A percentile compares a stretch with the other conserved stretches of the same genome.
Conservation (phyloP, 1,140 invertebrate species). For the Rhizoglyphus robini region DNA sequence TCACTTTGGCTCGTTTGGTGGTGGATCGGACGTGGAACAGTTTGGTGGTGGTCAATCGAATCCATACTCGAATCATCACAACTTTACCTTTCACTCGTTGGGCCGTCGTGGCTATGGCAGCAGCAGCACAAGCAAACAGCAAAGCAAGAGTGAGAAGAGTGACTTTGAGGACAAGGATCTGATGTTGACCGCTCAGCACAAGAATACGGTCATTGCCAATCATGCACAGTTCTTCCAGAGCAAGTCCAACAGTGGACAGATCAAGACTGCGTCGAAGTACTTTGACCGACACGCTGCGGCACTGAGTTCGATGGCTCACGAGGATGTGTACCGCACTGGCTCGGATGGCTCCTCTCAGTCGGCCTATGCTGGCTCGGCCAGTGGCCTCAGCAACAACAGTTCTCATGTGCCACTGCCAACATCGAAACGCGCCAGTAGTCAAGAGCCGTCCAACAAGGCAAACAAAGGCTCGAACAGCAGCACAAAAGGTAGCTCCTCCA, state of each 20-base stretch:
- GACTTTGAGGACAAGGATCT: conserved; percentile 10
- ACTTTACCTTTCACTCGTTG: background rate
- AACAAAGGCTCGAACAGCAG: background rate
- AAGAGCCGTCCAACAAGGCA: background rate
- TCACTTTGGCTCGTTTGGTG: background rate
- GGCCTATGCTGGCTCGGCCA: background rate
- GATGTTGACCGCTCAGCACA: background rate
- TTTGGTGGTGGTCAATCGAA: background rate
- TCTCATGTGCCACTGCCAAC: background rate
- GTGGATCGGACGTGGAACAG: background rate
- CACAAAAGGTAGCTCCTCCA: background rate
- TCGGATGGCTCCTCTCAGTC: background rate
- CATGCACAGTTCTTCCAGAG: conserved; percentile 6
- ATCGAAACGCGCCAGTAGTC: background rate
- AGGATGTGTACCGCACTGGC: background rate
- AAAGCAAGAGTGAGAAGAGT: background rate
- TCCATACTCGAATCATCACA: conserved; percentile 3
- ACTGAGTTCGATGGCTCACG: background rate
- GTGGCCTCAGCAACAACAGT: background rate
- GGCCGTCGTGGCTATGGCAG: background rate
- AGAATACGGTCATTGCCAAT: background rate
- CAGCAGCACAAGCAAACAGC: background rate
- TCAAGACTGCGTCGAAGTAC: conserved; percentile 1
- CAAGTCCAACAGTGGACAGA: background rate
- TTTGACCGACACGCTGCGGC: conserved; percentile 3